These are phyloP conservation scores for Dermatemys mawii DNA, from an alignment of 2,113 vertebrate genomes.

Conservation along the genomic window DNA sequence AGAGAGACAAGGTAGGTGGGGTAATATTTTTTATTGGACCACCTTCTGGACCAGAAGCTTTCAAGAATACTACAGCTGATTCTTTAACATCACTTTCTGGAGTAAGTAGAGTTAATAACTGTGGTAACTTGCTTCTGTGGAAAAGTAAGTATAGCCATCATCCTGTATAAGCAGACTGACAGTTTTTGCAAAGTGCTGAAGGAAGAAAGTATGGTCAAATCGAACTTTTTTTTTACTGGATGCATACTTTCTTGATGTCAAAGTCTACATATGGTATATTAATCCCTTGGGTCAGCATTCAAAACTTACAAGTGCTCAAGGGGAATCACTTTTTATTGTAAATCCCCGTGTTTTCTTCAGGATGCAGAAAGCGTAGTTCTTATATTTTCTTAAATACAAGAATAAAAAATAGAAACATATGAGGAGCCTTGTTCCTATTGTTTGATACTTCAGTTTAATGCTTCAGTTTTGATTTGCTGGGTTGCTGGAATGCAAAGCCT, in stretches of 20 bases:
- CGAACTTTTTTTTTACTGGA: accelerated
- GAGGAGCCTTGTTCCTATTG: neutral
- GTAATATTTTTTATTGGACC: no score
- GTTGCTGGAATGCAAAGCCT: slow-evolving; percentile 65
- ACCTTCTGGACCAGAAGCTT: no score
- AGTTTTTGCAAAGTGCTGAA: neutral
- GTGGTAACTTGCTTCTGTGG: neutral
- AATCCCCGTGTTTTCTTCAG: neutral
- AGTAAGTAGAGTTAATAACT: neutral
- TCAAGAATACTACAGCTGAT: neutral
- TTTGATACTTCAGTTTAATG: slow-evolving; percentile 45
- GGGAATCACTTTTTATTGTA: neutral
- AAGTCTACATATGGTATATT: neutral
- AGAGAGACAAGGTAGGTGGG: neutral
- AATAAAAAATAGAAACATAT: slow-evolving; percentile 16
- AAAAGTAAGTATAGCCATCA: neutral
- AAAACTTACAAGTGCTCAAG: neutral
- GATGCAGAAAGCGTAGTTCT: neutral
- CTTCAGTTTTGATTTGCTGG: slow-evolving; percentile 39
- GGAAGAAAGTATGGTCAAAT: neutral
- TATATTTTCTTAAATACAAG: neutral
- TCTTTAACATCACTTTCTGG: neutral
- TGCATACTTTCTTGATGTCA: neutral
- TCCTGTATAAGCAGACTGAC: neutral
- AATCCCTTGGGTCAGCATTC: neutral